Percentiles rank a stretch among this genome's conserved stretches.
Evolutionary conservation across 2,888 invertebrate genomes (phyloP).

Genomic region (Melanostoma scalare): DNA sequence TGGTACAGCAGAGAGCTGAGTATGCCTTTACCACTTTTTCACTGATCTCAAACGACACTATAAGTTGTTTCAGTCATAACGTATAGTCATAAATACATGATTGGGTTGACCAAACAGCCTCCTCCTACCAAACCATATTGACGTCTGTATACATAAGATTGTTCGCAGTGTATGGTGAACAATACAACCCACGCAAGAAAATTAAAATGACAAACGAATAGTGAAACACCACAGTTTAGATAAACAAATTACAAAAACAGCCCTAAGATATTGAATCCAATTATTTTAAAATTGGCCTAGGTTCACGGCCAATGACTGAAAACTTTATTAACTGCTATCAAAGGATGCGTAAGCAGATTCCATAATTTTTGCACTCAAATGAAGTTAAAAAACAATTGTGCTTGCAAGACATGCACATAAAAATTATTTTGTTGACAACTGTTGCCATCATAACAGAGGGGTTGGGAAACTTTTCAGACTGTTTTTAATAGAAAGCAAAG

Average conservation of each 20-base stretch:
- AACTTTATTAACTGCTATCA: conserved; percentile 43
- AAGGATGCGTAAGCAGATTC: conserved; percentile 63
- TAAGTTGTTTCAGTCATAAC: conserved; percentile 68
- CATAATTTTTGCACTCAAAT: no score
- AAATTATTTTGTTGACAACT: no score
- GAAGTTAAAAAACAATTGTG: no score
- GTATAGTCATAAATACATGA: conserved; percentile 69
- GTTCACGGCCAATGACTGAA: conserved; percentile 57
- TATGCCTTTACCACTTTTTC: no score
- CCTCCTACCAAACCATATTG: conserved; percentile 1
- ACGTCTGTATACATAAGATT: conserved; percentile 41
- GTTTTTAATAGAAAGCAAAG: no score
- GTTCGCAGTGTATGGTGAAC: no score
- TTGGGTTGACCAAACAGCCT: conserved; percentile 54
- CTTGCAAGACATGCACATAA: no score
- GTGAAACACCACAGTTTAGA: conserved; percentile 42
- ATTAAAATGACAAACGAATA: conserved; percentile 31
- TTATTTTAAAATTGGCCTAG: conserved; percentile 46
- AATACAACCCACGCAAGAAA: conserved; percentile 46
- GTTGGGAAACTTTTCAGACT: no score
- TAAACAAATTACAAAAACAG: conserved; percentile 37
- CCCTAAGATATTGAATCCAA: conserved; percentile 34
- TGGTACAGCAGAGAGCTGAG: no score
- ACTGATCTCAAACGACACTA: no score
- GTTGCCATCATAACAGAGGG: no score